Evolutionary conservation across 2,797 vertebrate genomes (phyloP).

Genomic region (Propithecus deckenii): DNA sequence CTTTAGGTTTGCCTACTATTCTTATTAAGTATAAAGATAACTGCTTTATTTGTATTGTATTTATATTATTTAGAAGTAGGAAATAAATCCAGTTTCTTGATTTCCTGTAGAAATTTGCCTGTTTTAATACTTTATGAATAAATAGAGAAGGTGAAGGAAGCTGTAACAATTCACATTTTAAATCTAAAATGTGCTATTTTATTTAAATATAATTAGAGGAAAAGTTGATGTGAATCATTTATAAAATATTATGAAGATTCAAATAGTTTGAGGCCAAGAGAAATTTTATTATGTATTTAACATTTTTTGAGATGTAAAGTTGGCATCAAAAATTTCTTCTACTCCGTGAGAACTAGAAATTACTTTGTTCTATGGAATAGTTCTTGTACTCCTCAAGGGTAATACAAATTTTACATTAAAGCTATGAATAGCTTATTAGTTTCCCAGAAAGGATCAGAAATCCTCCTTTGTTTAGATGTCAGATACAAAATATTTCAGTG

Average conservation of each 20-base stretch:
- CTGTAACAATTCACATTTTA: background rate
- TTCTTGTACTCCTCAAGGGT: background rate
- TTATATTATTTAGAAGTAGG: background rate
- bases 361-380: background rate
- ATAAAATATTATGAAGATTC: background rate
- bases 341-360: background rate
- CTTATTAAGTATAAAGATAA: background rate
- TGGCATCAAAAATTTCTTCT: background rate
- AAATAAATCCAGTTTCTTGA: background rate
- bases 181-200: background rate
- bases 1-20: background rate
- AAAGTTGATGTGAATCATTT: conserved; percentile 6
- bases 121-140: background rate
- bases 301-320: background rate
- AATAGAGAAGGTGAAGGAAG: background rate
- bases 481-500: background rate
- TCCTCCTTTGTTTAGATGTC: background rate
- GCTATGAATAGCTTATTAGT: background rate
- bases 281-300: conserved; percentile 20
- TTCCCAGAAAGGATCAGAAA: background rate
- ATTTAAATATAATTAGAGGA: conserved; percentile 9
- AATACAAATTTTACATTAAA: background rate
- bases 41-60: background rate
- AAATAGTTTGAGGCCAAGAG: background rate
- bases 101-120: conserved; percentile 14